Evolutionary conservation across 2,797 vertebrate genomes (phyloP).

Genomic region (Falco concolor): DNA sequence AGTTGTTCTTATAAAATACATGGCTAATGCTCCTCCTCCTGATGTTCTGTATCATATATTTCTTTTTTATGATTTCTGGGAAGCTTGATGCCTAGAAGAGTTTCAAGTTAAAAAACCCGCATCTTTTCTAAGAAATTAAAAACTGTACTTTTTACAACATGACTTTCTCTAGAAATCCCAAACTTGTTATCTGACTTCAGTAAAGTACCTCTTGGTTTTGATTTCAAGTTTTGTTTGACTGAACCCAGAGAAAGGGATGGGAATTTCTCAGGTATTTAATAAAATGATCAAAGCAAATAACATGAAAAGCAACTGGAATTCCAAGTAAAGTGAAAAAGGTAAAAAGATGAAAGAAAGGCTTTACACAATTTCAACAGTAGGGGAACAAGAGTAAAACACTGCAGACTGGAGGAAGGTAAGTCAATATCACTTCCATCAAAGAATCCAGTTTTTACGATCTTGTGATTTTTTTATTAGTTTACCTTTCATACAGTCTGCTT

Average conservation of each 20-base stretch:
- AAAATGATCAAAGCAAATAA: not conserved
- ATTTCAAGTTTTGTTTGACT: not conserved
- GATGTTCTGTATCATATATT: not conserved
- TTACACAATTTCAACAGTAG: not conserved
- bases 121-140: not conserved
- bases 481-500: not conserved
- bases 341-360: not conserved
- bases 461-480: not conserved
- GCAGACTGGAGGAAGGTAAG: not conserved
- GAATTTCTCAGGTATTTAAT: not conserved
- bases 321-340: not conserved
- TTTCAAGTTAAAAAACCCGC: accelerated
- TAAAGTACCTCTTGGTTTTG: not conserved
- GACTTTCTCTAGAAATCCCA: not conserved
- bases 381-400: not conserved
- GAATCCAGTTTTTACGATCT: not conserved
- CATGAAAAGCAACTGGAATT: not conserved
- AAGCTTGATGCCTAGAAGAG: not conserved
- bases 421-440: not conserved
- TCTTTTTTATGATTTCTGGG: not conserved
- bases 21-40: not conserved
- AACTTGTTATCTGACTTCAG: not conserved
- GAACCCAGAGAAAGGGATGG: not conserved
- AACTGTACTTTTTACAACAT: not conserved
- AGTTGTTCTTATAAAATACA: not conserved